Percentiles rank a stretch among this genome's conserved stretches.
Evolutionary conservation across 2,888 invertebrate genomes (phyloP).

Genomic region (Pilophorus perplexus): DNA sequence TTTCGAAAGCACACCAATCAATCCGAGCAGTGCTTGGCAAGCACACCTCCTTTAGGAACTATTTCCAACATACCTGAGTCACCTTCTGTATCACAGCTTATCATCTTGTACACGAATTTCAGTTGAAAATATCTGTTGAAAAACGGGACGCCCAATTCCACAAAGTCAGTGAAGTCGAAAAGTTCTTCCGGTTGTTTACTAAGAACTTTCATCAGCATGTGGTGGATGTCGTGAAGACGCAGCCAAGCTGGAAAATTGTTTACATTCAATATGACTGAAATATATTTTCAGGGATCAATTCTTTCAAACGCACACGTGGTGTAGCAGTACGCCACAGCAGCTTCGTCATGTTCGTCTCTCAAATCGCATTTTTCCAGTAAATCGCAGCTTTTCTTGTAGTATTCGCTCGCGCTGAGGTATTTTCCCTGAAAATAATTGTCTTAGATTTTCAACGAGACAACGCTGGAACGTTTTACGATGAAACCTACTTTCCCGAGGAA

Average conservation of each 20-base stretch:
- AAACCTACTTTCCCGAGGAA: conserved; percentile 16
- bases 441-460: neutral
- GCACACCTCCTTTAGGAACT: too few relatives aligned
- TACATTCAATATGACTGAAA: neutral
- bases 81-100: neutral
- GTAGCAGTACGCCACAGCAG: neutral
- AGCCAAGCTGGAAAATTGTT: conserved; percentile 21
- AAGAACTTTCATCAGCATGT: neutral
- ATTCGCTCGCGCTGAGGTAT: neutral
- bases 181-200: neutral
- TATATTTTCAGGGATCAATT: neutral
- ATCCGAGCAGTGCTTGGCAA: too few relatives aligned
- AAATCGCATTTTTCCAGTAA: conserved; percentile 18
- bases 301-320: neutral
- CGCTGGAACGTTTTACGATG: too few relatives aligned
- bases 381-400: conserved; percentile 10
- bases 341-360: conserved; percentile 23
- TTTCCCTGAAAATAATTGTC: neutral
- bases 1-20: too few relatives aligned
- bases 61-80: neutral
- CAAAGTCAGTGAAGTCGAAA: conserved; percentile 15
- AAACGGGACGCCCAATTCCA: conserved; percentile 6
- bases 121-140: neutral
- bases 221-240: conserved; percentile 16
- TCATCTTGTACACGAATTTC: conserved; percentile 25